Percentiles rank a stretch among this genome's conserved stretches.
phyloP scores from a whole-genome alignment of 1,140 invertebrate species.

The Bombus confusus region DNA sequence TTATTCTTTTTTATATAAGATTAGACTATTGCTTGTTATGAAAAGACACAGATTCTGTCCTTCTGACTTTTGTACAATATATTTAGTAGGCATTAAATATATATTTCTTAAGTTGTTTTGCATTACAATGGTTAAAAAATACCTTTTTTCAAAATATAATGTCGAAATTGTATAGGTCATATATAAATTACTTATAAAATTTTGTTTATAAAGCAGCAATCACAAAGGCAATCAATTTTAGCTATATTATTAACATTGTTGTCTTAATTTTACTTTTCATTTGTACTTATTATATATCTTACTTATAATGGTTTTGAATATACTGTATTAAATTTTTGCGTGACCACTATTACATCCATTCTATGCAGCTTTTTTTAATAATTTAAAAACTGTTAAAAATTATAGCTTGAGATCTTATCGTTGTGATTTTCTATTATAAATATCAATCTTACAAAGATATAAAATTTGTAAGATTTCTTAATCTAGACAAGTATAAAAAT shows the following conservation, averaged over 20 bases:
- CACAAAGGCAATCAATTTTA: slow-evolving; percentile 39
- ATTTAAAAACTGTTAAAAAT: slow-evolving; percentile 7
- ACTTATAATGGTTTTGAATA: slow-evolving; percentile 30
- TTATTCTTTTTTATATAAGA: slow-evolving; percentile 29
- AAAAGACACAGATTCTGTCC: slow-evolving; percentile 50
- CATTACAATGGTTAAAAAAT: slow-evolving; percentile 53
- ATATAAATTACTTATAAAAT: slow-evolving; percentile 48
- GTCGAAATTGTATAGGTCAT: slow-evolving; percentile 39
- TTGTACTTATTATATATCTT: slow-evolving; percentile 61
- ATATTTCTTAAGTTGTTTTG: slow-evolving; percentile 34
- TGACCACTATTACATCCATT: slow-evolving; percentile 26
- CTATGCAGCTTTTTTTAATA: slow-evolving; percentile 5
- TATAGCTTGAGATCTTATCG: slow-evolving; percentile 10
- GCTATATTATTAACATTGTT: slow-evolving; percentile 28
- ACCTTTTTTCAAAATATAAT: slow-evolving; percentile 42
- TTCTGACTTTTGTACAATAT: slow-evolving; percentile 44
- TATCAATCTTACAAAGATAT: slow-evolving; percentile 29
- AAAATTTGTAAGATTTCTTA: slow-evolving; percentile 22
- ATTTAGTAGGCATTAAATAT: slow-evolving; percentile 26
- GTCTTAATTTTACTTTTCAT: slow-evolving; percentile 39
- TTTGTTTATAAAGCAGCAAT: slow-evolving; percentile 42
- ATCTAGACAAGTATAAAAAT: slow-evolving; percentile 32
- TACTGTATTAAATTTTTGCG: slow-evolving; percentile 31
- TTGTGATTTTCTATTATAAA: slow-evolving; percentile 16
- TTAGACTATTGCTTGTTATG: slow-evolving; percentile 55